phyloP scores from a whole-genome alignment of 1,140 invertebrate genomes.

The Neodiprion virginianus region DNA sequence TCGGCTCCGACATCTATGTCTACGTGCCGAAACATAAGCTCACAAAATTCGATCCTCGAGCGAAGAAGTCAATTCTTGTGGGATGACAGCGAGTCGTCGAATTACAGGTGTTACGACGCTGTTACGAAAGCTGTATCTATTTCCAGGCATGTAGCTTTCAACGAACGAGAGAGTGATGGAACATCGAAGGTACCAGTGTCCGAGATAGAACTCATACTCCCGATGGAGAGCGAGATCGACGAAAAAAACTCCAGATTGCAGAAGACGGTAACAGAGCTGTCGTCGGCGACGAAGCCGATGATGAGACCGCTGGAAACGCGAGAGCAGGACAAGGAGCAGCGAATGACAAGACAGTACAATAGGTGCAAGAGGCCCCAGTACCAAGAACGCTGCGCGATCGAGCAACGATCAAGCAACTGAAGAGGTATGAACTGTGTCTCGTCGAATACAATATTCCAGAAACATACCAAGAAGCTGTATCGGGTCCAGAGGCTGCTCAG shows the following conservation, averaged over 20 bases:
- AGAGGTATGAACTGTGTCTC: conserved; percentile 8
- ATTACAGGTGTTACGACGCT: conserved; percentile 31
- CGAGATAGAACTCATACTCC: too few relatives aligned
- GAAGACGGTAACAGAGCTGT: too few relatives aligned
- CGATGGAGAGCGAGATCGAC: too few relatives aligned
- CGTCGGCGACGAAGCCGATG: too few relatives aligned
- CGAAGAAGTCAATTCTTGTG: conserved; percentile 28
- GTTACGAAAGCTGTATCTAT: conserved; percentile 19
- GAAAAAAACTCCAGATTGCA: too few relatives aligned
- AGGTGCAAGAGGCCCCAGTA: too few relatives aligned
- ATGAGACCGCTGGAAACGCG: too few relatives aligned
- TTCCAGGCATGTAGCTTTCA: conserved; percentile 32
- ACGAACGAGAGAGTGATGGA: conserved; percentile 18
- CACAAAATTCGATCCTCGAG: conserved; percentile 30
- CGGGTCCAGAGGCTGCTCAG: background rate
- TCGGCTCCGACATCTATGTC: conserved; percentile 25
- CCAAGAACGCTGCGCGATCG: background rate
- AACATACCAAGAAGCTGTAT: conserved; percentile 12
- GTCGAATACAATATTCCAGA: background rate
- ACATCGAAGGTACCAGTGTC: background rate
- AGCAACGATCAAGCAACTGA: background rate
- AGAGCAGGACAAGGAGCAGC: too few relatives aligned
- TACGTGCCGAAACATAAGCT: conserved; percentile 17
- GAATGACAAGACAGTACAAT: too few relatives aligned
- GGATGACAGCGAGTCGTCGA: conserved; percentile 29